phyloP scores from a whole-genome alignment of 2,888 invertebrate genomes.

The Nasonovia ribisnigri region DNA sequence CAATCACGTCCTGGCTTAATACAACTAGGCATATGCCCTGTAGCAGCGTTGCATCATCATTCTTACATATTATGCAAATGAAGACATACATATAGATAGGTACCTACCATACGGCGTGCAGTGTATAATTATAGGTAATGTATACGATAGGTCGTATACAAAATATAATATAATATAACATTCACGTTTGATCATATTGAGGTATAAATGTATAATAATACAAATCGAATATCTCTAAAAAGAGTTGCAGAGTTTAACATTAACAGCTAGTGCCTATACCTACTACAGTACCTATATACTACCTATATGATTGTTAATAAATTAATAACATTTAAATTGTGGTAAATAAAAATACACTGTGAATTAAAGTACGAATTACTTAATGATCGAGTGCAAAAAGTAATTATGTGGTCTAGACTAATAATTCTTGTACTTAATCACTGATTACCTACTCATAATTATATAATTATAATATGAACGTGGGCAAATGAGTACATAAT shows the following conservation, averaged over 20 bases:
- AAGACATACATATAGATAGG: not conserved
- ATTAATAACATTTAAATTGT: not conserved
- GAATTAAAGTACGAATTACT: not conserved
- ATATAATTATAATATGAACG: no score
- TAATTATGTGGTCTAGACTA: not conserved
- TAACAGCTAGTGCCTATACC: no score
- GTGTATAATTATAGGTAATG: no score
- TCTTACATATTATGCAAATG: constrained; percentile 3
- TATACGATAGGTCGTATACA: no score
- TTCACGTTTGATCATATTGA: not conserved
- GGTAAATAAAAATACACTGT: not conserved
- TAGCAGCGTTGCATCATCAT: not conserved
- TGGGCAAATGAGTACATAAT: no score
- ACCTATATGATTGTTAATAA: not conserved
- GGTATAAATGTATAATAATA: not conserved
- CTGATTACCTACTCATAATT: no score
- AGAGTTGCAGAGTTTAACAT: not conserved
- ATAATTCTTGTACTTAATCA: not conserved
- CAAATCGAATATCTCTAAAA: not conserved
- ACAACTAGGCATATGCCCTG: not conserved
- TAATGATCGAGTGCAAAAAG: not conserved
- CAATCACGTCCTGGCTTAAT: not conserved
- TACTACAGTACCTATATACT: no score
- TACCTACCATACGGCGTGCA: not conserved
- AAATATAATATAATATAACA: not conserved